Base-by-base conservation (phyloP, 2,888 invertebrate species). In the Pristionchus exspectatus region DNA sequence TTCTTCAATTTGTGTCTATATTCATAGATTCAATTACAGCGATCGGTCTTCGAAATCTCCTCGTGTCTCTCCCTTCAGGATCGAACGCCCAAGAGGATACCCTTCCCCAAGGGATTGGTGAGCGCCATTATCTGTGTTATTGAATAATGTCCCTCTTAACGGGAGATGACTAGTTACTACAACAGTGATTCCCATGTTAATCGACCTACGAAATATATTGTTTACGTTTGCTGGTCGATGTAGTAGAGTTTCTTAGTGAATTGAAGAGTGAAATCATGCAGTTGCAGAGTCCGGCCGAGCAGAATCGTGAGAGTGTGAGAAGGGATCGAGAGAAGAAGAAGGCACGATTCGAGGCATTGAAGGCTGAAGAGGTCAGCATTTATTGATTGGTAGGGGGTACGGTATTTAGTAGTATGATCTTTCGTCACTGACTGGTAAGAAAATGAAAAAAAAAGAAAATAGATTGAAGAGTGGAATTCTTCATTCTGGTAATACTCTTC, bases 311-410 rank as follows among this genome's bases (percentile, higher is more conserved):
- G n/a, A 77, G 77, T 44, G 77, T 77, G 50, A 44, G 77, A 30
- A 77, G 77, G 30, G 77, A 77, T 77, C 77, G 77, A 77, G 77
- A 77, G 77, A 77, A 77, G 77, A 77, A 77, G n/a, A 77, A 77
- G 50, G 77, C 77, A 1, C 38, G 77, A 77, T 77, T 77, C 77
- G 50, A 44, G 38, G 44, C 38, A 44, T 44, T 77, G 44, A 77
- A 44, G 77, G 77, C 77, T 16, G 77, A 77, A 77, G 77, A 77
- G 44, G 77, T 77, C 7, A 77, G 50, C 9, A 5, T 7, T 50
- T 74, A 74, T 74, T 21, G 74, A 74, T 74, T 74, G 30, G 27
- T 24, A 12, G 27, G 27, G 69, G 27, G 69, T 69, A 69, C 69
- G 69, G 69, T 69, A 69, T 1, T 9, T 50, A 50, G 44, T 7